A percentile compares a stretch with the other conserved stretches of the same genome.
Conservation (phyloP, 1,140 invertebrate species). For the Heliconius melpomene region DNA sequence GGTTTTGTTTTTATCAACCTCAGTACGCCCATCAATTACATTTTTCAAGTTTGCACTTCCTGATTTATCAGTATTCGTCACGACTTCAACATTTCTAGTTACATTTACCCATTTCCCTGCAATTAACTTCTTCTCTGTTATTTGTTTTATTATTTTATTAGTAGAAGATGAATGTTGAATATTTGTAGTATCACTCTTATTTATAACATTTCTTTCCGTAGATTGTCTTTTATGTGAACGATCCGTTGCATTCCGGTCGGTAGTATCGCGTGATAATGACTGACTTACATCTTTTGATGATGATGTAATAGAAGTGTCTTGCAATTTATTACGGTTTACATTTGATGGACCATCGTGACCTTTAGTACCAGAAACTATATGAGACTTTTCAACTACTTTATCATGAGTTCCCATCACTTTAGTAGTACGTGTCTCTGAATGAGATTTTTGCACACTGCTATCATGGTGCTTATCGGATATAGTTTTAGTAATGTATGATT, state of each 20-base stretch:
- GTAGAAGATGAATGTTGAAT: constrained; percentile 57
- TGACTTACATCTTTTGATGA: constrained; percentile 29
- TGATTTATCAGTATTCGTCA: constrained; percentile 41
- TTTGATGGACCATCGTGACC: constrained; percentile 43
- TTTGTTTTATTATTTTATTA: constrained; percentile 70
- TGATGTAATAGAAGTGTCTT: constrained; percentile 32
- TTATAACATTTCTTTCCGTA: constrained; percentile 49
- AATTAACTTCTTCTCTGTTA: constrained; percentile 74
- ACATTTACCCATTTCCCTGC: constrained; percentile 73
- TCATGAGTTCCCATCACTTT: constrained; percentile 40
- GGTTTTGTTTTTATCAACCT: constrained; percentile 32
- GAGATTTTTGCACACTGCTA: constrained; percentile 32
- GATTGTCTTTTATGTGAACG: constrained; percentile 46
- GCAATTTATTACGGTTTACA: constrained; percentile 30
- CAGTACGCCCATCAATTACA: constrained; percentile 37
- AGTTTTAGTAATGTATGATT: constrained; percentile 27
- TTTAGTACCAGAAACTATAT: constrained; percentile 49
- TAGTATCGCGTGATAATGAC: constrained; percentile 41
- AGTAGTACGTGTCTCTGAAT: constrained; percentile 43
- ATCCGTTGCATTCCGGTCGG: constrained; percentile 34
- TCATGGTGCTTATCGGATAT: constrained; percentile 34
- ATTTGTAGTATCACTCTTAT: constrained; percentile 57
- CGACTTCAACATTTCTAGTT: constrained; percentile 70
- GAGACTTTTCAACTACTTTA: constrained; percentile 44
- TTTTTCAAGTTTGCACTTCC: constrained; percentile 32